Percentiles rank a stretch among this genome's conserved stretches.
phyloP scores from a whole-genome alignment of 2,888 invertebrate genomes.

The Platycheirus albimanus region DNA sequence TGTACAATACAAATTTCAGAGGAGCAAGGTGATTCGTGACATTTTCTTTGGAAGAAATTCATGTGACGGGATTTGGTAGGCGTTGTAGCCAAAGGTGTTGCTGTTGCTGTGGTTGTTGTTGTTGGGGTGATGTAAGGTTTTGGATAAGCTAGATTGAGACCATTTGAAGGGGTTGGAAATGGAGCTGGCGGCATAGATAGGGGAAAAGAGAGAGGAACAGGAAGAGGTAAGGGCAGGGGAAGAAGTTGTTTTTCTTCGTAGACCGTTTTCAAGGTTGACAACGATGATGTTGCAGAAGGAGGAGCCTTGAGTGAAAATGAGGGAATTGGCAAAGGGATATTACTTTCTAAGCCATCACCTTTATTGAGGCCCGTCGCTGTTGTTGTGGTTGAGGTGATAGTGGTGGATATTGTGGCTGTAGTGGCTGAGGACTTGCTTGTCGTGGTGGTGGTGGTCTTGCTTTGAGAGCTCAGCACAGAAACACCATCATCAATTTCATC shows the following conservation, averaged over 20 bases:
- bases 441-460: slow-evolving; percentile 36
- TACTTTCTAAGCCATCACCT: background rate
- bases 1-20: slow-evolving; percentile 23
- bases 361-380: slow-evolving; percentile 18
- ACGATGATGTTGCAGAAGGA: background rate
- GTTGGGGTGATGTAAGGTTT: slow-evolving; percentile 33
- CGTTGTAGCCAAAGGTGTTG: too few relatives aligned
- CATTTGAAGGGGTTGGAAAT: slow-evolving; percentile 31
- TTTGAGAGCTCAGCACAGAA: slow-evolving; percentile 24
- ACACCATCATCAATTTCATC: slow-evolving; percentile 45
- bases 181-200: slow-evolving; percentile 7
- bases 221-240: background rate
- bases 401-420: slow-evolving; percentile 42
- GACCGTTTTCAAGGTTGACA: slow-evolving; percentile 4
- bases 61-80: slow-evolving; percentile 44
- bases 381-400: slow-evolving; percentile 65
- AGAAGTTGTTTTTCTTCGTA: background rate
- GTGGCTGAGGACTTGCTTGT: slow-evolving; percentile 36
- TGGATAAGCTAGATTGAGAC: slow-evolving; percentile 29
- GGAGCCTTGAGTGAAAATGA: background rate
- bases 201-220: slow-evolving; percentile 17
- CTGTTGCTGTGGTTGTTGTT: background rate
- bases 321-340: background rate
- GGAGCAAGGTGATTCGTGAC: slow-evolving; percentile 30
- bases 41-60: slow-evolving; percentile 61